phyloP scores from a whole-genome alignment of 2,888 invertebrate genomes.

The Lycocerus yunnanus region DNA sequence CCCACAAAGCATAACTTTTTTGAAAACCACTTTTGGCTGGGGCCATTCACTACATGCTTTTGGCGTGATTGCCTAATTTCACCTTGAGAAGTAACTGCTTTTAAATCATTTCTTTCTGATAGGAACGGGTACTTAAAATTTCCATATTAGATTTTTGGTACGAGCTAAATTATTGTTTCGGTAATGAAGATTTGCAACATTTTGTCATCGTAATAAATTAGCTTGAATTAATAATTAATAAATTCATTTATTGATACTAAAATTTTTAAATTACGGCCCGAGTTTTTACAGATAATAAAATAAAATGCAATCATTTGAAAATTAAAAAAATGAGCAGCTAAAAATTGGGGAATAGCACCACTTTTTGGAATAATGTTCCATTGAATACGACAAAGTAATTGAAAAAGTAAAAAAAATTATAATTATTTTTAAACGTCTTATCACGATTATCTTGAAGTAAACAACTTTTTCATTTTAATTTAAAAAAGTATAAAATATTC shows the following conservation, averaged over 20 bases:
- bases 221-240: not conserved
- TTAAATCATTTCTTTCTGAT: not conserved
- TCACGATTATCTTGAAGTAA: not conserved
- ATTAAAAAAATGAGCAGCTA: not conserved
- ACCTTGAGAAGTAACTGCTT: not conserved
- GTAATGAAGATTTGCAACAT: slow-evolving; percentile 3
- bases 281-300: slow-evolving; percentile 1
- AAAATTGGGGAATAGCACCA: not conserved
- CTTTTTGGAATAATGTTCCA: too few species aligned
- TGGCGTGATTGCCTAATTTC: slow-evolving; percentile 26
- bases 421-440: slow-evolving; percentile 1
- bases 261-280: not conserved
- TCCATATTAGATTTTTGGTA: slow-evolving; percentile 2
- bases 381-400: too few species aligned
- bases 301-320: not conserved
- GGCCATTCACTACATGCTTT: slow-evolving; percentile 42
- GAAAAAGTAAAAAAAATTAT: not conserved
- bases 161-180: not conserved
- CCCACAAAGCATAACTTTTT: slow-evolving; percentile 39
- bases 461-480: slow-evolving; percentile 17
- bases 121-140: slow-evolving; percentile 7
- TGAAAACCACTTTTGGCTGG: slow-evolving; percentile 35
- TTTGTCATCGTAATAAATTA: slow-evolving; percentile 5
- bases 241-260: not conserved
- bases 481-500: slow-evolving; percentile 15